These are phyloP conservation scores for Dryococelus australis DNA, from an alignment of 2,888 invertebrate genomes.

Conservation along the genomic window DNA sequence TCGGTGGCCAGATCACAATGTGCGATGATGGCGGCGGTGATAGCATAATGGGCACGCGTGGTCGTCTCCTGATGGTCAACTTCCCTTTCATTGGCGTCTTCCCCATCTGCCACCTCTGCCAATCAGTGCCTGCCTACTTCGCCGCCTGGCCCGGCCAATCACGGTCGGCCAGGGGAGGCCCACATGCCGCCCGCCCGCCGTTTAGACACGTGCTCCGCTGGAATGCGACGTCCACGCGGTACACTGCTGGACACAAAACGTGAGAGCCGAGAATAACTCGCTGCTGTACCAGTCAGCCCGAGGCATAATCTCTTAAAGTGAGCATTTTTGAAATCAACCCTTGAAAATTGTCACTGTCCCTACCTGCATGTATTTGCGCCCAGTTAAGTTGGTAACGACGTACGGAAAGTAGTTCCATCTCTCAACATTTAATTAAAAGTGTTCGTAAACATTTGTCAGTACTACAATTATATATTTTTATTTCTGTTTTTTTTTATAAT, in stretches of 20 bases:
- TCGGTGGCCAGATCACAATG: not conserved
- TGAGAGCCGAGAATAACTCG: not conserved
- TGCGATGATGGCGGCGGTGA: conserved; percentile 8
- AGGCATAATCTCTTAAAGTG: too few relatives aligned
- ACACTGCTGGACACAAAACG: not conserved
- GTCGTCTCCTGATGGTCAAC: conserved; percentile 26
- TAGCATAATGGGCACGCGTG: conserved; percentile 27
- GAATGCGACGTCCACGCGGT: not conserved
- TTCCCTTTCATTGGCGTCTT: conserved; percentile 22
- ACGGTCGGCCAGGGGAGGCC: conserved; percentile 23
- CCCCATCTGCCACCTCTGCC: conserved; percentile 23
- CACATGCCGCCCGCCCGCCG: not conserved
- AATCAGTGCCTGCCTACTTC: conserved; percentile 29
- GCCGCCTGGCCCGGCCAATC: conserved; percentile 21
- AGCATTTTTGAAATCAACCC: too few relatives aligned
- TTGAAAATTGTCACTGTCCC: too few relatives aligned
- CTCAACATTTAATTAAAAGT: too few relatives aligned
- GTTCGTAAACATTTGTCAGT: too few relatives aligned
- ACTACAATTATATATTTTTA: too few relatives aligned
- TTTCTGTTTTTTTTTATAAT: too few relatives aligned
- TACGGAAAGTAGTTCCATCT: too few relatives aligned
- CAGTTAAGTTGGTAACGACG: too few relatives aligned
- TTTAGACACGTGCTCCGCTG: not conserved
- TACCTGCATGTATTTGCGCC: too few relatives aligned
- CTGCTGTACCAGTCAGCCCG: too few relatives aligned